phyloP scores from a whole-genome alignment of 2,888 invertebrate species.

The Aporophyla lueneburgensis region DNA sequence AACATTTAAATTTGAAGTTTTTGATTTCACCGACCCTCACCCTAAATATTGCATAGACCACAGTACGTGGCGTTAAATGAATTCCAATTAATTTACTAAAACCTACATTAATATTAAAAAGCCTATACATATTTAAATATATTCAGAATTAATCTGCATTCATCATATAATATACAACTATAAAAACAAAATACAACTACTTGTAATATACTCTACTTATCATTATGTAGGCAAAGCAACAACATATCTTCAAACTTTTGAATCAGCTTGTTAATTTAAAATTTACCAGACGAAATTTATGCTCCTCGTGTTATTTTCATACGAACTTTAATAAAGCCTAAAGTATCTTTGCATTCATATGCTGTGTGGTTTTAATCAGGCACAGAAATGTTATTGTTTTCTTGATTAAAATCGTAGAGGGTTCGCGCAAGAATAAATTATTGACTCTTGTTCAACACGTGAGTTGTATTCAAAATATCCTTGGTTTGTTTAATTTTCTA shows the following conservation, averaged over 20 bases:
- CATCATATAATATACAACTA: too few species aligned
- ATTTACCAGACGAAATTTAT: neutral
- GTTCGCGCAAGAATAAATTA: slow-evolving; percentile 32
- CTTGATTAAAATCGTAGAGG: slow-evolving; percentile 54
- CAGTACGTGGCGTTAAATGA: too few species aligned
- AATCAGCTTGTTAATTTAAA: neutral
- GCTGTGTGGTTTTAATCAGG: slow-evolving; percentile 48
- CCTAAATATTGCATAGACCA: too few species aligned
- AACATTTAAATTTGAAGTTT: too few species aligned
- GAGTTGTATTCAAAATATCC: slow-evolving; percentile 16
- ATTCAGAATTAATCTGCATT: too few species aligned
- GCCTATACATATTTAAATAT: too few species aligned
- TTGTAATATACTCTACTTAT: too few species aligned
- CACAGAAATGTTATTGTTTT: slow-evolving; percentile 35
- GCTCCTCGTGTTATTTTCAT: slow-evolving; percentile 2
- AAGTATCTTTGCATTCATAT: slow-evolving; percentile 28
- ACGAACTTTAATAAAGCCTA: slow-evolving; percentile 12
- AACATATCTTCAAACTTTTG: slow-evolving; percentile 5
- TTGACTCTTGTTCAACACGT: slow-evolving; percentile 34
- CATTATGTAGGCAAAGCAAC: too few species aligned
- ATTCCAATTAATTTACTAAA: too few species aligned
- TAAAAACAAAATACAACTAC: too few species aligned
- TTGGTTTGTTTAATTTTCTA: slow-evolving; percentile 11
- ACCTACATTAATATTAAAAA: too few species aligned
- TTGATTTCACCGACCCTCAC: too few species aligned